Percentiles rank a stretch among this genome's conserved stretches.
Conservation (phyloP, 2,888 invertebrate genomes). For the Ochropleura plecta region DNA sequence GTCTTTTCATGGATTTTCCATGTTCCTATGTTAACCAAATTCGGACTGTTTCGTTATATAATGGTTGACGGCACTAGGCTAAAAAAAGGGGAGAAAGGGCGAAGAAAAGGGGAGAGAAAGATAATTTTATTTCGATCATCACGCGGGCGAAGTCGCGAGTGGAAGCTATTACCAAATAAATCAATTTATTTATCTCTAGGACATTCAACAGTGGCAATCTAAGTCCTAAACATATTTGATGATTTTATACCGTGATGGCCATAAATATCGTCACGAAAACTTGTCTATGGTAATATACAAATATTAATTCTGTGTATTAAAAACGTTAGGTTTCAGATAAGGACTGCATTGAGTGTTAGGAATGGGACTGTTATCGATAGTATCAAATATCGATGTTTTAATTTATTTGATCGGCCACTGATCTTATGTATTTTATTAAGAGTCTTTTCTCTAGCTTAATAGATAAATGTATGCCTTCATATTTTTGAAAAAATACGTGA, state of each 20-base stretch:
- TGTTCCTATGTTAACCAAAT: not conserved
- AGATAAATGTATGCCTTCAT: not conserved
- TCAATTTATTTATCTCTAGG: not conserved
- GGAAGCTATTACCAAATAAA: not conserved
- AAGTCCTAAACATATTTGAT: not conserved
- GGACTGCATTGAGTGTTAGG: slow-evolving; percentile 78
- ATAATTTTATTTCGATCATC: no score
- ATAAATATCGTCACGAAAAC: slow-evolving; percentile 57
- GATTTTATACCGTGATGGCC: not conserved
- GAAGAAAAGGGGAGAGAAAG: no score
- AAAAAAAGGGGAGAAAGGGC: no score
- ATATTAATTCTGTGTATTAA: slow-evolving; percentile 81
- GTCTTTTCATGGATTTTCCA: not conserved
- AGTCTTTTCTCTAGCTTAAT: not conserved
- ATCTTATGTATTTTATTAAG: not conserved
- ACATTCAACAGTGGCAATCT: not conserved
- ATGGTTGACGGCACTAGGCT: not conserved
- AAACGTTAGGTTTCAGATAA: slow-evolving; percentile 81
- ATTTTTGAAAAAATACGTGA: no score
- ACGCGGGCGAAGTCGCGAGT: no score
- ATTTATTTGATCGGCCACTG: not conserved
- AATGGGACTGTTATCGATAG: slow-evolving; percentile 67
- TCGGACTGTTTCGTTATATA: not conserved
- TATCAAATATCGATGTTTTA: slow-evolving; percentile 57
- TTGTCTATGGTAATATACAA: slow-evolving; percentile 79